These are phyloP conservation scores for Latrodectus geometricus DNA, from an alignment of 1,140 invertebrate species.

Conservation along the genomic window DNA sequence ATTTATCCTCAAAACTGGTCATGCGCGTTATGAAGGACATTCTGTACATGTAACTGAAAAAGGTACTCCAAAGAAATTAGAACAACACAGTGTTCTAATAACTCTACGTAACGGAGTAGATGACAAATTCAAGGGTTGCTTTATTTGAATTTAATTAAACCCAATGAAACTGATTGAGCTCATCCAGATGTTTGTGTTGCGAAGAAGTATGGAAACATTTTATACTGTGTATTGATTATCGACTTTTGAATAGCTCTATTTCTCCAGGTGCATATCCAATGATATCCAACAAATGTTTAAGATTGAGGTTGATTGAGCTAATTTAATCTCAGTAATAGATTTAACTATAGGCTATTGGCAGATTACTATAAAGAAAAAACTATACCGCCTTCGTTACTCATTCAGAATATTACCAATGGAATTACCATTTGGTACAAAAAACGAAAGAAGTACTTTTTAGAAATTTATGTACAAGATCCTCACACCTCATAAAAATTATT, in stretches of 20 bases:
- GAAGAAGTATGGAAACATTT: conserved; percentile 67
- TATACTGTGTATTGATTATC: conserved; percentile 70
- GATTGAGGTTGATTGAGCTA: conserved; percentile 35
- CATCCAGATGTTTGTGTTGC: conserved; percentile 69
- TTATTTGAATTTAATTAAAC: neutral
- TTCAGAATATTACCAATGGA: too few species aligned
- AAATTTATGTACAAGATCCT: too few species aligned
- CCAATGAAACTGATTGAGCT: conserved; percentile 70
- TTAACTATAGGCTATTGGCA: too few species aligned
- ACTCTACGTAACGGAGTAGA: neutral
- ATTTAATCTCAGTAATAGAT: too few species aligned
- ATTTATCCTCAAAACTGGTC: neutral
- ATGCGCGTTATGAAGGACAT: neutral
- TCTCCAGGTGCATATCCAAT: conserved; percentile 72
- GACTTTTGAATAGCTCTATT: conserved; percentile 69
- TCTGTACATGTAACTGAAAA: neutral
- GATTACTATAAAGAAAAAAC: too few species aligned
- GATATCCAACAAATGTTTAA: conserved; percentile 68
- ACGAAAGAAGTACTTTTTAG: too few species aligned
- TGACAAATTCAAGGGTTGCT: neutral
- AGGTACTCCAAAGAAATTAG: neutral
- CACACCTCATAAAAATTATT: too few species aligned
- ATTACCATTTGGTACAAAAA: too few species aligned
- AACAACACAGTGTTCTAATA: neutral
- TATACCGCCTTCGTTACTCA: too few species aligned